Evolutionary conservation across 2,797 vertebrate genomes (phyloP).

Genomic region (Tragopan temminckii): DNA sequence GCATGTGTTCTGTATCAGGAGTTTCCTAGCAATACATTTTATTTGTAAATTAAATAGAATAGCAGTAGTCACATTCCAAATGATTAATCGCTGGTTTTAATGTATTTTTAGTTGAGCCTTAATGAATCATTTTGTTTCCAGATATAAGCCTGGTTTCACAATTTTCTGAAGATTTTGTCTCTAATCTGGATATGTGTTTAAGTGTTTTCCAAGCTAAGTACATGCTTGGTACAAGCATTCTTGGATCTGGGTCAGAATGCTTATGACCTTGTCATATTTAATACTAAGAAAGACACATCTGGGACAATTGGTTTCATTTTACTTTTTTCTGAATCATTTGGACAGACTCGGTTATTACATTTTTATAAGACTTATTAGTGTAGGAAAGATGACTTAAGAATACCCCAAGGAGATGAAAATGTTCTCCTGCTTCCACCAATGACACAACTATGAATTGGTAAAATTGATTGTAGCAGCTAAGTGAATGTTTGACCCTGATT

Average conservation of each 20-base stretch:
- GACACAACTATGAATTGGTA: background rate
- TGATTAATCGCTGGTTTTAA: background rate
- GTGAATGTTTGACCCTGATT: constrained; percentile 14
- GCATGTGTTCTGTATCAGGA: background rate
- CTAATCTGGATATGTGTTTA: background rate
- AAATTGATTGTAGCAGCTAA: background rate
- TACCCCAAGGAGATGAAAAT: background rate
- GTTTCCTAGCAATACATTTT: background rate
- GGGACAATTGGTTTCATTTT: background rate
- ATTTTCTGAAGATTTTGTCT: background rate
- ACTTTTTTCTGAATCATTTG: background rate
- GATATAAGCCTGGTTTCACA: background rate
- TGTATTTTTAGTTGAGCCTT: background rate
- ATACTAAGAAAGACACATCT: background rate
- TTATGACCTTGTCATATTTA: constrained; percentile 28
- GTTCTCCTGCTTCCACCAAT: background rate
- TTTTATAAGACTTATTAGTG: background rate
- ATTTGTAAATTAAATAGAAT: background rate
- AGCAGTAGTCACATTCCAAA: background rate
- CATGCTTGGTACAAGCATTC: background rate
- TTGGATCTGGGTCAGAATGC: background rate
- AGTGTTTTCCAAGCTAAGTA: background rate
- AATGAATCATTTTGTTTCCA: background rate
- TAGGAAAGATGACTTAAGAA: background rate
- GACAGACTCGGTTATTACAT: background rate